Evolutionary conservation across 2,113 vertebrate species (phyloP).

Genomic region (Girardinichthys multiradiatus): DNA sequence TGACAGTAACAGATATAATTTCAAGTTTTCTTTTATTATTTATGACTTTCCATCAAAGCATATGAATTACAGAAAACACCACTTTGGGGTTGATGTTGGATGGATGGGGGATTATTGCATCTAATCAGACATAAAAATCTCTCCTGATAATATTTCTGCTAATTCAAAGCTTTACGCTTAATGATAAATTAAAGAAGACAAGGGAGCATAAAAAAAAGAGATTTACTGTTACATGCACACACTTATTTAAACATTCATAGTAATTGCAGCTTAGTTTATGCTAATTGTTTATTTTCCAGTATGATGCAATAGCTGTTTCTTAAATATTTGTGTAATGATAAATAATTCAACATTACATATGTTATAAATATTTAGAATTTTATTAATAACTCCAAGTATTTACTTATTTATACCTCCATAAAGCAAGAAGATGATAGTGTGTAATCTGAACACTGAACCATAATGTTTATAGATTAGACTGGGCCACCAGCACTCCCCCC

Average conservation of each 20-base stretch:
- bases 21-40: background rate
- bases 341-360: slow-evolving; percentile 15
- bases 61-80: slow-evolving; percentile 10
- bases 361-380: slow-evolving; percentile 25
- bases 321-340: slow-evolving; percentile 21
- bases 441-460: slow-evolving; percentile 5
- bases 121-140: slow-evolving; percentile 61
- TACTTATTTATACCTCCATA: background rate
- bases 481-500: slow-evolving; percentile 4
- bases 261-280: slow-evolving; percentile 54
- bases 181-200: slow-evolving; percentile 77
- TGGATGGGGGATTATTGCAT: slow-evolving; percentile 4
- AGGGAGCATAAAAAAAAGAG: slow-evolving; percentile 72
- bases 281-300: slow-evolving; percentile 27
- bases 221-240: slow-evolving; percentile 64
- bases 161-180: slow-evolving; percentile 63
- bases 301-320: slow-evolving; percentile 34
- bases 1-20: background rate
- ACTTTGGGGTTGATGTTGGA: slow-evolving; percentile 52
- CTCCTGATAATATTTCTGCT: slow-evolving; percentile 69
- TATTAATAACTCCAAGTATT: slow-evolving; percentile 3
- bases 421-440: background rate
- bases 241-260: slow-evolving; percentile 62
- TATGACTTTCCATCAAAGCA: background rate
- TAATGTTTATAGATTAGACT: slow-evolving; percentile 33